Base-by-base conservation (phyloP, 2,113 vertebrate species). In the Anarrhichthys ocellatus region DNA sequence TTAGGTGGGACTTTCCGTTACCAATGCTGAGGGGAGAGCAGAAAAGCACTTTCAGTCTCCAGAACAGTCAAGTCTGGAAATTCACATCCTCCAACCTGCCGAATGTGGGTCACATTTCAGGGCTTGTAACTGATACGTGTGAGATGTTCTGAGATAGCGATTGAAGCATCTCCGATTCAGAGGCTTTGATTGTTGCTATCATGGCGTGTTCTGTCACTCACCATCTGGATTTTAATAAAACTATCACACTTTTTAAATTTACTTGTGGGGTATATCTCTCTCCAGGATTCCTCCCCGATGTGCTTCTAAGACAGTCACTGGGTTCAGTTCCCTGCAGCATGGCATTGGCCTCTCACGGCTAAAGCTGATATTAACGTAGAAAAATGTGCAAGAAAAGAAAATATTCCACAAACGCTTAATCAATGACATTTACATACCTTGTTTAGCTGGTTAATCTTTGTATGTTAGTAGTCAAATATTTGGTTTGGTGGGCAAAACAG, bases 1-100 rank as follows among this genome's bases (percentile, higher is more conserved):
- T 96, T 46, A 97, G 83, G 56, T 91, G 91, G 0, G 94, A 81
- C 85, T 94, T 95, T 84, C 96, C 96, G 17, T 87, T 5, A 85
- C 96, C 96, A 0, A 97, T 79, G 29, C 96, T 97, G 89, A 87
- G 64, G 54, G 34, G n/a, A 88, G 62, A 80, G 58, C n/a, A 69
- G 5, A 72, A 52, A 54, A 62, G 34, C 27, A 48, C 14, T 83
- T 75, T 46, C 10, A 69, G 70, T 59, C n/a, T 68, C 80, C 52
- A 75, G 38, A 83, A 71, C 56, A 65, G 54, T 40, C 27, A 76
- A 66, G 48, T 80, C 32, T 61, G 65, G 14, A 82, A 82, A 82
- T 71, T 84, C 54, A 91, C 52, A 81, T 77, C 54, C 61, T 72
- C 54, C 70, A 79, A 81, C 63, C 83, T 84, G 78, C 46, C 56